Base-by-base conservation (phyloP, 2,888 invertebrate species). In the Vesta saturnalis region DNA sequence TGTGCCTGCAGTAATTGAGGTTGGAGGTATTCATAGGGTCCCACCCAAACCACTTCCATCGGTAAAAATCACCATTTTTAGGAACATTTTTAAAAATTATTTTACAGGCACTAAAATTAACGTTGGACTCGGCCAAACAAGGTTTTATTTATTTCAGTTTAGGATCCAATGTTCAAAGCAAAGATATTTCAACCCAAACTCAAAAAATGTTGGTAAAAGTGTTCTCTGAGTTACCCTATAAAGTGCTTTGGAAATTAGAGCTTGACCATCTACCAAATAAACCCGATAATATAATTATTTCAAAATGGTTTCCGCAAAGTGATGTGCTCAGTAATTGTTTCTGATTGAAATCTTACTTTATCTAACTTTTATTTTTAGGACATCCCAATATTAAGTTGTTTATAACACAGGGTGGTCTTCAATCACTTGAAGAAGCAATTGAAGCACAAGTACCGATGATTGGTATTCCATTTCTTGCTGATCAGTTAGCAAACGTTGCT, bases 191-290 rank as follows among this genome's bases (percentile, higher is more conserved):
- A 5, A 64, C 74, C 16, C 70, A 81, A 8, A 78, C 77, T 15
- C 56, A 78, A 4, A 71, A 81, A 18, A 76, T 74, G 2, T 74
- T 85, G 16, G 23, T 83, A 1, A 74, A 77, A 12, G 80, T 80
- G 6, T 83, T 86, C 63, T 67, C 80, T 0, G 76, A 81, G 69
- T 66, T 85, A 14, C 83, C 84, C 1, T 84, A 85, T 68, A 81
- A 80, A 59, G 77, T 86, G 15, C 68, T 86, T 1, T 85, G 85
- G 84, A 86, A 85, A 77, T 84, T 80, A 75, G 85, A 85, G 19
- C 76, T 75, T 1, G 81, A 81, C 21, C 47, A 74, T 16, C 47
- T 82, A 23, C 74, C 77, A 1, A 76, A 75, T 22, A 74, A 80
- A 66, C 79, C 83, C 0, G 69, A 77, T 12, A 86, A 86, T 74